Percentiles rank a stretch among this genome's conserved stretches.
Evolutionary conservation across 2,888 invertebrate genomes (phyloP).

Genomic region (Hemicrepidius hirtus): DNA sequence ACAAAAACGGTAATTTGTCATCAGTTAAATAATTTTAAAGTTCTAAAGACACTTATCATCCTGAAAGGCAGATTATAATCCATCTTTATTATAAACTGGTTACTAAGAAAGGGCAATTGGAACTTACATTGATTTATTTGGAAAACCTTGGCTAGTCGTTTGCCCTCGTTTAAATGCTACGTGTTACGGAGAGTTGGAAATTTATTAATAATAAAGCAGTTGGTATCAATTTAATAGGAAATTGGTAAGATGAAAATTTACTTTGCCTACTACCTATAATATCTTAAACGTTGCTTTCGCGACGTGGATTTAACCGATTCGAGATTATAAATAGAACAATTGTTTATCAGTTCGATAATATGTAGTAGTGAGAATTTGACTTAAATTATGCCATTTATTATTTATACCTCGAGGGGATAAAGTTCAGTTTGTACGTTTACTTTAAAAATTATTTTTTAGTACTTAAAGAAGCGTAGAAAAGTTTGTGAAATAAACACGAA

Average conservation of each 20-base stretch:
- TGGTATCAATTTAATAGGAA: slow-evolving; percentile 16
- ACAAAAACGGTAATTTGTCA: too few species aligned
- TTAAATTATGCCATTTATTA: too few species aligned
- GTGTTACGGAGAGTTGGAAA: slow-evolving; percentile 26
- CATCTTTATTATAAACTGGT: background rate
- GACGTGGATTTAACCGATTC: too few species aligned
- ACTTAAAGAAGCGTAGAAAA: too few species aligned
- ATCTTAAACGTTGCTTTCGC: background rate
- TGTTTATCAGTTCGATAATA: slow-evolving; percentile 4
- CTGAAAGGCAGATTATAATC: too few species aligned
- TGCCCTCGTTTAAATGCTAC: slow-evolving; percentile 42
- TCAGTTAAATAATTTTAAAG: too few species aligned
- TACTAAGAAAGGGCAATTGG: background rate
- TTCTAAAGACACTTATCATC: too few species aligned
- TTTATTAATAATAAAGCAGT: slow-evolving; percentile 34
- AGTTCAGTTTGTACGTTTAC: too few species aligned
- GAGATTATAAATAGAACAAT: slow-evolving; percentile 1
- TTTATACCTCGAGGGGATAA: too few species aligned
- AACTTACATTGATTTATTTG: slow-evolving; percentile 43
- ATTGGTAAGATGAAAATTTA: slow-evolving; percentile 5
- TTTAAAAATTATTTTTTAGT: too few species aligned
- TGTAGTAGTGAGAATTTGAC: background rate
- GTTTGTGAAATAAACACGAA: too few species aligned
- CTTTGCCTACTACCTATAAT: background rate
- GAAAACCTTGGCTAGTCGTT: slow-evolving; percentile 45